Conservation (phyloP, 1,140 invertebrate species). For the Orussus abietinus region DNA sequence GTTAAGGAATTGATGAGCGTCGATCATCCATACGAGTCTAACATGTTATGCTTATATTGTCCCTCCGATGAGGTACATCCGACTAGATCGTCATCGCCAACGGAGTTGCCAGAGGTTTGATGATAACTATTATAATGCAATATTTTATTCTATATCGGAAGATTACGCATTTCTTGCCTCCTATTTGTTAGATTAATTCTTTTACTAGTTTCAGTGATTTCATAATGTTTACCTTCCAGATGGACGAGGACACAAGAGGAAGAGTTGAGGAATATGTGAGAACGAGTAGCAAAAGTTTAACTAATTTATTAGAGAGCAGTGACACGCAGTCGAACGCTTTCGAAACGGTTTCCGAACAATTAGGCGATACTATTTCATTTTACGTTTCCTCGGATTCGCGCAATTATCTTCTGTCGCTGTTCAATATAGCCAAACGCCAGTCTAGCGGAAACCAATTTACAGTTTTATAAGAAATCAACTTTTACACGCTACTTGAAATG, state of each 20-base stretch:
- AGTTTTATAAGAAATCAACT: slow-evolving; percentile 37
- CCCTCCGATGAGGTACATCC: slow-evolving; percentile 21
- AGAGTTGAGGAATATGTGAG: slow-evolving; percentile 57
- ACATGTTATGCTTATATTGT: slow-evolving; percentile 41
- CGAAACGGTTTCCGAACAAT: slow-evolving; percentile 30
- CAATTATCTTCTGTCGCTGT: slow-evolving; percentile 52
- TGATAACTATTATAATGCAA: slow-evolving; percentile 19
- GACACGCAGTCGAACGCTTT: slow-evolving; percentile 41
- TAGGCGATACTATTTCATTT: slow-evolving; percentile 47
- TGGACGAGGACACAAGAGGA: slow-evolving; percentile 55
- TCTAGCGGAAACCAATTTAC: slow-evolving; percentile 40
- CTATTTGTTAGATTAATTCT: background rate
- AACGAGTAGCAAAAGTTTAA: slow-evolving; percentile 51
- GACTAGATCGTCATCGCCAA: slow-evolving; percentile 31
- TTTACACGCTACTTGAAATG: too few species aligned
- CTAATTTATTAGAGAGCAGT: slow-evolving; percentile 39
- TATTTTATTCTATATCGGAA: too few species aligned
- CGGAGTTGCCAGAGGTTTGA: slow-evolving; percentile 34
- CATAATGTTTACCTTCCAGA: slow-evolving; percentile 33
- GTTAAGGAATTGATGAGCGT: slow-evolving; percentile 47
- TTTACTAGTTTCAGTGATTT: background rate
- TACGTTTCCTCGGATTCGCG: slow-evolving; percentile 50
- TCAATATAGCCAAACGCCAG: slow-evolving; percentile 53
- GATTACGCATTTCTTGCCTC: too few species aligned
- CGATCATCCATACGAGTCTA: slow-evolving; percentile 46